Conservation (phyloP, 2,797 vertebrate genomes). For the Siniperca scherzeri region DNA sequence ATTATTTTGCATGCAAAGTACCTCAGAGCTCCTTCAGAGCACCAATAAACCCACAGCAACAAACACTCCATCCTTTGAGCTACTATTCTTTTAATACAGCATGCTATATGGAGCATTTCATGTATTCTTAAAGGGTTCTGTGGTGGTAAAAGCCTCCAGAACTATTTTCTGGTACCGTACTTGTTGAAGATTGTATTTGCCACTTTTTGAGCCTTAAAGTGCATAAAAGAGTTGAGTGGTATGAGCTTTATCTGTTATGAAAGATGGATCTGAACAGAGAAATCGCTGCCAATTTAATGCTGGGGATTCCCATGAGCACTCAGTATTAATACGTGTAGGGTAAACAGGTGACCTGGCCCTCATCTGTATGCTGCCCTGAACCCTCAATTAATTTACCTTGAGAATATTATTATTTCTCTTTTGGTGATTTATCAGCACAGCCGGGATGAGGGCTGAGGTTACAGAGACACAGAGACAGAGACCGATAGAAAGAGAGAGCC, state of each 20-base stretch:
- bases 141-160: constrained; percentile 17
- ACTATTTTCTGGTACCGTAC: constrained; percentile 7
- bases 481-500: constrained; percentile 5
- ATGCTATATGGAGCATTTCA: constrained; percentile 29
- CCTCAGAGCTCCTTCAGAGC: constrained; percentile 4
- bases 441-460: constrained; percentile 23
- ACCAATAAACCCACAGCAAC: constrained; percentile 23
- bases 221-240: constrained; percentile 2
- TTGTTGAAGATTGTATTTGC: constrained; percentile 4
- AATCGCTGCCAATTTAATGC: background rate
- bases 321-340: background rate
- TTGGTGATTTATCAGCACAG: constrained; percentile 45
- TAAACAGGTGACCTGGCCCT: constrained; percentile 21
- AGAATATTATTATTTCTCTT: constrained; percentile 26
- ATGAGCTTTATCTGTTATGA: background rate
- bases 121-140: constrained; percentile 49
- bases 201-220: background rate
- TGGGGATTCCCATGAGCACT: background rate
- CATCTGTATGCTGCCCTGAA: constrained; percentile 36
- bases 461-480: constrained; percentile 22
- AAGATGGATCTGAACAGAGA: background rate
- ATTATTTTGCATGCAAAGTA: constrained; percentile 14
- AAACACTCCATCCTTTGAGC: constrained; percentile 10
- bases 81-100: constrained; percentile 17
- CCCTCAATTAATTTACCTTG: constrained; percentile 28